These are phyloP conservation scores for Sorex araneus DNA, from an alignment of 2,113 vertebrate species.

Conservation along the genomic window DNA sequence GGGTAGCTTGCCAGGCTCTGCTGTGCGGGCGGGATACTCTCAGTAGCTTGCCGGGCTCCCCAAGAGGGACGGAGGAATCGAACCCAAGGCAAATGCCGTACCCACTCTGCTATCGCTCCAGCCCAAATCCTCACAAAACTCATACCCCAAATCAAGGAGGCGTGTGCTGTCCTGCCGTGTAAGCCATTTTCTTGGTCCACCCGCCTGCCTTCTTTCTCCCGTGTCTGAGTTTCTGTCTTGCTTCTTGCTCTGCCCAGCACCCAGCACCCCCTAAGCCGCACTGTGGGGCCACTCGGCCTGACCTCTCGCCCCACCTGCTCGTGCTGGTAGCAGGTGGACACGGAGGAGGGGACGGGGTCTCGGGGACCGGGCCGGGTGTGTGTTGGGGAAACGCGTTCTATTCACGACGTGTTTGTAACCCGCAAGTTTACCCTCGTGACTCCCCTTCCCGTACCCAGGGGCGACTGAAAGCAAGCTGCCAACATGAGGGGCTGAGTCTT, in stretches of 20 bases:
- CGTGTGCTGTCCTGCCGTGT: too few species aligned
- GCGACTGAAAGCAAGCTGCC: not conserved
- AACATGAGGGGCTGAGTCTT: not conserved
- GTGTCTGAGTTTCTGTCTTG: fast-evolving
- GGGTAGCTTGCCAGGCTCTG: too few species aligned
- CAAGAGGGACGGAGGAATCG: too few species aligned
- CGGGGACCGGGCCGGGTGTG: too few species aligned
- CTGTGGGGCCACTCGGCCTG: not conserved
- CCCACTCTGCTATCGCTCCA: too few species aligned
- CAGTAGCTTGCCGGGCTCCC: too few species aligned
- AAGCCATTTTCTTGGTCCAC: not conserved
- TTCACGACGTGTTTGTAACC: not conserved
- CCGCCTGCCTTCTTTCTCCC: not conserved
- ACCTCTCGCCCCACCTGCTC: not conserved
- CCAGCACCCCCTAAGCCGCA: not conserved
- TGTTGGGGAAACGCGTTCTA: not conserved
- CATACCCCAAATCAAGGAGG: too few species aligned
- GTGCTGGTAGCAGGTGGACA: too few species aligned
- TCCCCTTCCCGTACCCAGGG: not conserved
- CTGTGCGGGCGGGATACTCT: too few species aligned
- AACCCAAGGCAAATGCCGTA: too few species aligned
- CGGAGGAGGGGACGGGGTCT: too few species aligned
- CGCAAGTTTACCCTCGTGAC: not conserved
- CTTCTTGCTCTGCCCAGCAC: not conserved
- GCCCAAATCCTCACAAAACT: too few species aligned